These are phyloP conservation scores for Tylochromis polylepis DNA, from an alignment of 2,113 vertebrate genomes.

Conservation along the genomic window DNA sequence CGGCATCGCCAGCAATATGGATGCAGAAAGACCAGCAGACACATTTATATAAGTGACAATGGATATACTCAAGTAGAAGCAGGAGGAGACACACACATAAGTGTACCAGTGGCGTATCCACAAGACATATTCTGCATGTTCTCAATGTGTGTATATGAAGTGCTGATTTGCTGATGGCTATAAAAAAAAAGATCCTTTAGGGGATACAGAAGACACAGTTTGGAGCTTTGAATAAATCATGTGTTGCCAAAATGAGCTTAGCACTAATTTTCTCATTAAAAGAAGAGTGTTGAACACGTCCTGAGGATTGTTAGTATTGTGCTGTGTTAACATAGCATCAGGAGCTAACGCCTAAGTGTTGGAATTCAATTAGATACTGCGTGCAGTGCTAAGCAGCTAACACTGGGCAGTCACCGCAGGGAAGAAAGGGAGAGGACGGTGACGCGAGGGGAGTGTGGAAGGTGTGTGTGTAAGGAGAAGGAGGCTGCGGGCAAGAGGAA, in stretches of 20 bases:
- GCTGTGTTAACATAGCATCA: slow-evolving; percentile 65
- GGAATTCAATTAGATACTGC: slow-evolving; percentile 72
- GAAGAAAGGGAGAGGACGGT: slow-evolving; percentile 15
- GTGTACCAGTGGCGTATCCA: neutral
- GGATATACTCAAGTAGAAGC: slow-evolving; percentile 29
- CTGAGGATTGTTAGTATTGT: slow-evolving; percentile 66
- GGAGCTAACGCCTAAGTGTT: slow-evolving; percentile 36
- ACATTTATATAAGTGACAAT: slow-evolving; percentile 61
- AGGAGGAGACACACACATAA: slow-evolving; percentile 18
- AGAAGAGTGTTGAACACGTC: slow-evolving; percentile 49
- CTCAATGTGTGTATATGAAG: slow-evolving; percentile 45
- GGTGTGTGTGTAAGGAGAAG: neutral
- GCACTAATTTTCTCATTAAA: slow-evolving; percentile 61
- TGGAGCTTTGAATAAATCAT: slow-evolving; percentile 70
- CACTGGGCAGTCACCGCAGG: slow-evolving; percentile 42
- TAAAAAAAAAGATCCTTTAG: slow-evolving; percentile 64
- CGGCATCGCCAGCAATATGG: slow-evolving; percentile 72
- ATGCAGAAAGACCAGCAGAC: slow-evolving; percentile 54
- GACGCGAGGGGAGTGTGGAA: slow-evolving; percentile 1
- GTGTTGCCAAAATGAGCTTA: slow-evolving; percentile 46
- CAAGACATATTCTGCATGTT: slow-evolving; percentile 32
- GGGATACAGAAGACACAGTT: slow-evolving; percentile 61
- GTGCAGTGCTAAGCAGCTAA: slow-evolving; percentile 68
- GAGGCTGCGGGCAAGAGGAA: slow-evolving; percentile 61
- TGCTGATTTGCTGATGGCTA: slow-evolving; percentile 62